These are phyloP conservation scores for Pica pica DNA, from an alignment of 2,113 vertebrate genomes.

Conservation along the genomic window DNA sequence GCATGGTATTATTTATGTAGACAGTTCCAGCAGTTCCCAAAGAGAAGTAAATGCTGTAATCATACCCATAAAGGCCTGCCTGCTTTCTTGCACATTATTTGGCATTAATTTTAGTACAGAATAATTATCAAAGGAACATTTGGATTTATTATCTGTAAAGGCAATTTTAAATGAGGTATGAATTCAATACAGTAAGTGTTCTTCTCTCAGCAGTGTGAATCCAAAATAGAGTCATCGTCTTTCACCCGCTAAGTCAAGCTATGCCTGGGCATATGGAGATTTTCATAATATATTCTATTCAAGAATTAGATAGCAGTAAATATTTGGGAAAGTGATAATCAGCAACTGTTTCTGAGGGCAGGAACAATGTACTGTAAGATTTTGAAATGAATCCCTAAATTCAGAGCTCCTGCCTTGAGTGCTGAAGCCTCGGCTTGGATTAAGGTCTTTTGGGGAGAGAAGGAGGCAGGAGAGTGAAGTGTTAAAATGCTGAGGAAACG, in stretches of 20 bases:
- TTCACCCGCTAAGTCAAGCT: background rate
- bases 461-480: background rate
- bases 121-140: constrained; percentile 64
- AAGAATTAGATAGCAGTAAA: constrained; percentile 27
- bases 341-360: background rate
- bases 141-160: constrained; percentile 59
- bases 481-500: background rate
- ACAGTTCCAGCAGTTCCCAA: constrained; percentile 55
- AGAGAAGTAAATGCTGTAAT: constrained; percentile 59
- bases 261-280: background rate
- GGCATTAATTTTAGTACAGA: constrained; percentile 61
- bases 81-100: constrained; percentile 63
- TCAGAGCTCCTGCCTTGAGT: background rate
- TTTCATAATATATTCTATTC: constrained; percentile 9
- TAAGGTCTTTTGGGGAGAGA: background rate
- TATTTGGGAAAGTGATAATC: constrained; percentile 4
- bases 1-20: constrained; percentile 63
- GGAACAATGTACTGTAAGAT: background rate
- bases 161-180: constrained; percentile 54
- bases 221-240: background rate
- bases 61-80: constrained; percentile 56
- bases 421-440: background rate
- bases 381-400: background rate
- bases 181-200: constrained; percentile 39
- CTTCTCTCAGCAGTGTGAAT: constrained; percentile 28